Conservation (phyloP, 2,888 invertebrate genomes). For the Latrodectus hesperus region DNA sequence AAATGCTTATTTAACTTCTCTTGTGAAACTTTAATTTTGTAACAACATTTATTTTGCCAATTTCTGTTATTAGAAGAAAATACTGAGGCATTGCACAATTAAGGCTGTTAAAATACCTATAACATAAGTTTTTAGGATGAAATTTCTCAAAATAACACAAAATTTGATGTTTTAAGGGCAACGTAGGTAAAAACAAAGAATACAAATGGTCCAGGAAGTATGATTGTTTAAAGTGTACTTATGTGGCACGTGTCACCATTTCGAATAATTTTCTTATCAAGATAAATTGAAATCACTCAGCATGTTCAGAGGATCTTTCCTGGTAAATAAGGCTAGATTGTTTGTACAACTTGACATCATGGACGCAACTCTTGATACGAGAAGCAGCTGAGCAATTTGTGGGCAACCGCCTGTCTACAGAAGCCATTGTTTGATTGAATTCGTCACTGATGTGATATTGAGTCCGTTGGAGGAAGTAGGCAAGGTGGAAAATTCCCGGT, state of each 20-base stretch:
- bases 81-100: too few relatives aligned
- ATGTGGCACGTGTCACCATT: slow-evolving; percentile 2
- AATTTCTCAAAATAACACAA: neutral
- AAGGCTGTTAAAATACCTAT: too few relatives aligned
- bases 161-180: neutral
- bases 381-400: too few relatives aligned
- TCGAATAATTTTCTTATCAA: slow-evolving; percentile 27
- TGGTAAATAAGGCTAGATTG: slow-evolving; percentile 23
- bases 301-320: slow-evolving; percentile 18
- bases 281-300: slow-evolving; percentile 10
- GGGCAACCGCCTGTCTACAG: too few relatives aligned
- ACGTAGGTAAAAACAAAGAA: neutral
- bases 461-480: neutral
- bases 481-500: neutral
- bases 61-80: too few relatives aligned
- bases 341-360: slow-evolving; percentile 14
- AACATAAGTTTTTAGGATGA: too few relatives aligned
- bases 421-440: too few relatives aligned
- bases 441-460: neutral
- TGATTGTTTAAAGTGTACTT: slow-evolving; percentile 9
- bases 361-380: too few relatives aligned
- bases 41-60: too few relatives aligned
- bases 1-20: too few relatives aligned
- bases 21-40: too few relatives aligned
- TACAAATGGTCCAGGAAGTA: slow-evolving; percentile 8